phyloP scores from a whole-genome alignment of 2,888 invertebrate genomes.

The Eupsilia transversa region DNA sequence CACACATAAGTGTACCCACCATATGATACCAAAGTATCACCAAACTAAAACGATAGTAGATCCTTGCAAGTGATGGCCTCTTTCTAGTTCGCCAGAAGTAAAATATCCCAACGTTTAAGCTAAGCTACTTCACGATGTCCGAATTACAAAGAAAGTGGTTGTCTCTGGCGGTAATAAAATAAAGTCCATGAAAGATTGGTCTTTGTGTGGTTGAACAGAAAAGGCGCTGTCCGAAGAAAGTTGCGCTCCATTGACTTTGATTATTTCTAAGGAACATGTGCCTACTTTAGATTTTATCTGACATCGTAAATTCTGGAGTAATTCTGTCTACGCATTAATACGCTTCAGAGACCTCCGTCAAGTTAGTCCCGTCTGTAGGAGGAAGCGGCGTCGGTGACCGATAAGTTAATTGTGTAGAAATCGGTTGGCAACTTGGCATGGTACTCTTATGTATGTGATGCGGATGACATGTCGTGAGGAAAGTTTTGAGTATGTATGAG shows the following conservation, averaged over 20 bases:
- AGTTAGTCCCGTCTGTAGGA: constrained; percentile 7
- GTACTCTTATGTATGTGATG: background rate
- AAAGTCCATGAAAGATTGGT: constrained; percentile 35
- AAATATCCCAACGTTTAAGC: constrained; percentile 2
- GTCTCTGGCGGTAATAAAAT: constrained; percentile 43
- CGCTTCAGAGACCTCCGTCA: constrained; percentile 22
- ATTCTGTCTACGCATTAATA: background rate
- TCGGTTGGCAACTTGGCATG: background rate
- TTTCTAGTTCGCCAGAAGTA: background rate
- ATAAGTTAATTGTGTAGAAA: background rate
- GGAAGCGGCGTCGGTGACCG: background rate
- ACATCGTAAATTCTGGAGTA: constrained; percentile 38
- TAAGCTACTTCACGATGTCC: constrained; percentile 10
- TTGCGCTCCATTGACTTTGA: constrained; percentile 34
- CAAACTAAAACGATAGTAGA: background rate
- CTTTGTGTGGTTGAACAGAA: constrained; percentile 48
- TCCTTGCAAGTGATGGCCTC: background rate
- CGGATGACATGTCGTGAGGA: background rate
- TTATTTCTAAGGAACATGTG: constrained; percentile 15
- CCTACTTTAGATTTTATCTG: constrained; percentile 49
- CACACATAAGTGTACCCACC: too few relatives aligned
- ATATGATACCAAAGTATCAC: background rate
- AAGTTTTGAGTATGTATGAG: background rate
- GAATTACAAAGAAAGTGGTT: constrained; percentile 36
- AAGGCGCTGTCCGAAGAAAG: constrained; percentile 38